phyloP scores from a whole-genome alignment of 2,888 invertebrate species.

The Thymelicus sylvestris region DNA sequence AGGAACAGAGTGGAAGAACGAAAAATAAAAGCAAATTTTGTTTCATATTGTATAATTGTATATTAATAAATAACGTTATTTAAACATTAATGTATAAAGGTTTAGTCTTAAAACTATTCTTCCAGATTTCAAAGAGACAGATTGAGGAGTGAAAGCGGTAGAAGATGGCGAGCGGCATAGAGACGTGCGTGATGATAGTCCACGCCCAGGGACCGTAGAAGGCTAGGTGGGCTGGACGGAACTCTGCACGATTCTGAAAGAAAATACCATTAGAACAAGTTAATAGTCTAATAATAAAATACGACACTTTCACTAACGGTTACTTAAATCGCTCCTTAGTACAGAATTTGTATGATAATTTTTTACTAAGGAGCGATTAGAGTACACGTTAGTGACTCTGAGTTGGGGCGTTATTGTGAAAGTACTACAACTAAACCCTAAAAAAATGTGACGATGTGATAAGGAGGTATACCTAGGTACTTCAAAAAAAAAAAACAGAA shows the following conservation, averaged over 20 bases:
- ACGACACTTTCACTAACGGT: too few species aligned
- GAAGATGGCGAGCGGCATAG: constrained; percentile 95
- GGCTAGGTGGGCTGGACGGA: constrained; percentile 91
- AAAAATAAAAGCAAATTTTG: not conserved
- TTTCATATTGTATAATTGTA: constrained; percentile 16
- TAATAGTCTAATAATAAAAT: too few species aligned
- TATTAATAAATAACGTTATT: not conserved
- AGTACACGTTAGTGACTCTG: too few species aligned
- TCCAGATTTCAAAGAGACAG: constrained; percentile 97
- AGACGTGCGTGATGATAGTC: constrained; percentile 95
- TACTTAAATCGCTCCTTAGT: too few species aligned
- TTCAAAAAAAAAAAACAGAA: too few species aligned
- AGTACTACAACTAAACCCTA: too few species aligned
- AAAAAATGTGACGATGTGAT: too few species aligned
- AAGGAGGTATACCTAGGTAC: too few species aligned
- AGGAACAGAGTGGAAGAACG: too few species aligned
- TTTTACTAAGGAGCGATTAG: too few species aligned
- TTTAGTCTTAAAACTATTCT: constrained; percentile 92
- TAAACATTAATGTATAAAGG: constrained; percentile 78
- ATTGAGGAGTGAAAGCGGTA: constrained; percentile 96
- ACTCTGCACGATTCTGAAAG: constrained; percentile 89
- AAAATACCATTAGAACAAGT: constrained; percentile 8
- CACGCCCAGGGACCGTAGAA: constrained; percentile 96
- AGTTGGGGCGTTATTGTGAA: too few species aligned
- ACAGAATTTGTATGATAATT: too few species aligned